phyloP scores from a whole-genome alignment of 2,888 invertebrate species.

The Ditula angustiorana region DNA sequence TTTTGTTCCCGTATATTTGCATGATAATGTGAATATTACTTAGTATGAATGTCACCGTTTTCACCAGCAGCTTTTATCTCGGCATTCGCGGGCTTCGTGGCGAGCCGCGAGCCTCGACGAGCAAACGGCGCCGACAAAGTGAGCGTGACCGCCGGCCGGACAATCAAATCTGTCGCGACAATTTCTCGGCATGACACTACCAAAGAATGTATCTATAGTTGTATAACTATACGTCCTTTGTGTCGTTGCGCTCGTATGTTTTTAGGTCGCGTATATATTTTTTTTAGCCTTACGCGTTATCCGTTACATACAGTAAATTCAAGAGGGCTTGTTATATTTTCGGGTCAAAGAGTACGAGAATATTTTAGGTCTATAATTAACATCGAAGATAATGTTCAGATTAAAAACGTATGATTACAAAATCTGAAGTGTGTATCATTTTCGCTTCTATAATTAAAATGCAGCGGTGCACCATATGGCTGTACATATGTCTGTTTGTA shows the following conservation, averaged over 20 bases:
- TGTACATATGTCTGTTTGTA: slow-evolving; percentile 60
- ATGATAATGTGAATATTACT: too few relatives aligned
- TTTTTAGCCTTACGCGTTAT: slow-evolving; percentile 26
- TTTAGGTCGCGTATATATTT: slow-evolving; percentile 42
- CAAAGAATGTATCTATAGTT: too few relatives aligned
- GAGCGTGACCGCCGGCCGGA: slow-evolving; percentile 67
- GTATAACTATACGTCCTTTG: slow-evolving; percentile 62
- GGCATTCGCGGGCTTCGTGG: not conserved
- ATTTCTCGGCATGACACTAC: slow-evolving; percentile 56
- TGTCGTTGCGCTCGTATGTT: slow-evolving; percentile 42
- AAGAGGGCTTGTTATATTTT: not conserved
- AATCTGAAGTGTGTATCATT: slow-evolving; percentile 31
- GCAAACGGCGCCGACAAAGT: slow-evolving; percentile 76
- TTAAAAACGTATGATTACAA: slow-evolving; percentile 19
- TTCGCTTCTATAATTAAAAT: slow-evolving; percentile 31
- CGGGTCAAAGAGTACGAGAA: not conserved
- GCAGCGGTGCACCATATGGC: slow-evolving; percentile 54
- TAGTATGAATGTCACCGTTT: not conserved
- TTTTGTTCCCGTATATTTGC: not conserved
- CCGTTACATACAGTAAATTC: not conserved
- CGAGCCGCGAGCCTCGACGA: not conserved
- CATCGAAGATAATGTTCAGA: slow-evolving; percentile 15
- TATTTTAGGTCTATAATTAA: not conserved
- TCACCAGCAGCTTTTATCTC: not conserved
- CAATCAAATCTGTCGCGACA: slow-evolving; percentile 76